phyloP scores from a whole-genome alignment of 2,888 invertebrate genomes.

The Leptura quadrifasciata region DNA sequence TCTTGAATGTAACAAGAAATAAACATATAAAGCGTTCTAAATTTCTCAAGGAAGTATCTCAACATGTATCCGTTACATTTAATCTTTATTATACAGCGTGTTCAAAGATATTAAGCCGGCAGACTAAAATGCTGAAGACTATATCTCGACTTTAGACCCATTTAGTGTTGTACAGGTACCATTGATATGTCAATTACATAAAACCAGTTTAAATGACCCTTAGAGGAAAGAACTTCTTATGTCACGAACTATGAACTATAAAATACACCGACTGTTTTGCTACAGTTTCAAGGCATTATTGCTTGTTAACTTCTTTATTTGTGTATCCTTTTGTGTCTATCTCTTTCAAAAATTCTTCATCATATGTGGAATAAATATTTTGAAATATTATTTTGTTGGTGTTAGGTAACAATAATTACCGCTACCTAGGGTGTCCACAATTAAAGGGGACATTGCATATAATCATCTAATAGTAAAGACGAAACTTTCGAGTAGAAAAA shows the following conservation, averaged over 20 bases:
- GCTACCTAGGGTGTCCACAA: too few relatives aligned
- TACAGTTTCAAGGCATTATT: slow-evolving; percentile 24
- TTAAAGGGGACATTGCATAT: too few relatives aligned
- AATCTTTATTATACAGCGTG: slow-evolving; percentile 61
- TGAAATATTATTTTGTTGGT: not conserved
- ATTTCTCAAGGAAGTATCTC: slow-evolving; percentile 57
- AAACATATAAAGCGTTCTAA: slow-evolving; percentile 42
- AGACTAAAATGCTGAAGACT: slow-evolving; percentile 56
- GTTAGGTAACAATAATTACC: not conserved
- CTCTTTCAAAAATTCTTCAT: slow-evolving; percentile 16
- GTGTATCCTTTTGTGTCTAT: slow-evolving; percentile 20
- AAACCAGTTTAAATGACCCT: slow-evolving; percentile 67
- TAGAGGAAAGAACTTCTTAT: slow-evolving; percentile 62
- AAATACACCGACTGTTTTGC: slow-evolving; percentile 19
- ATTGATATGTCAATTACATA: slow-evolving; percentile 70
- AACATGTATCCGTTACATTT: slow-evolving; percentile 52
- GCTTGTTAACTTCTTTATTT: slow-evolving; percentile 30
- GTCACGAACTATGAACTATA: slow-evolving; percentile 66
- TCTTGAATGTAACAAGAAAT: slow-evolving; percentile 40
- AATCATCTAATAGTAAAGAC: too few relatives aligned
- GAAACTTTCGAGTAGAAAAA: too few relatives aligned
- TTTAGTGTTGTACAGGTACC: slow-evolving; percentile 66
- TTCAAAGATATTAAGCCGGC: slow-evolving; percentile 54
- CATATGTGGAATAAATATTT: not conserved
- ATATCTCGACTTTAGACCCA: slow-evolving; percentile 59